phyloP scores from a whole-genome alignment of 1,140 invertebrate species.

The Drosophila obscura region DNA sequence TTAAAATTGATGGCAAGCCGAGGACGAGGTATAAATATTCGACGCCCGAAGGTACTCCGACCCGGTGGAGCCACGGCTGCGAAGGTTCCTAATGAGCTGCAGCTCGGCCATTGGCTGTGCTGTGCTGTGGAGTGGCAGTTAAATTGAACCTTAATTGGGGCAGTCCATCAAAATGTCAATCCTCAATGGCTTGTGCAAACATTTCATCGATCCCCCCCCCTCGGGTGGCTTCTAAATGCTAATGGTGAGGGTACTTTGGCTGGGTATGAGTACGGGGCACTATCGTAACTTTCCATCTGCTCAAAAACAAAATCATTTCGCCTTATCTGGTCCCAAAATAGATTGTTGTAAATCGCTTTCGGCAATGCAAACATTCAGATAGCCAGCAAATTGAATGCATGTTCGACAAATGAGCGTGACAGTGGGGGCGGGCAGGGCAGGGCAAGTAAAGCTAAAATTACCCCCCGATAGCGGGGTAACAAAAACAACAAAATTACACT shows the following conservation, averaged over 20 bases:
- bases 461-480: slow-evolving; percentile 22
- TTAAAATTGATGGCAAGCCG: slow-evolving; percentile 73
- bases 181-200: slow-evolving; percentile 25
- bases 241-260: no score
- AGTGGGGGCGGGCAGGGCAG: background rate
- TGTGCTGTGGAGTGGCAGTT: slow-evolving; percentile 28
- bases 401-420: slow-evolving; percentile 56
- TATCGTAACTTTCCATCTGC: no score
- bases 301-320: no score
- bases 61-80: background rate
- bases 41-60: background rate
- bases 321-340: slow-evolving; percentile 23
- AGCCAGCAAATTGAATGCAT: slow-evolving; percentile 48
- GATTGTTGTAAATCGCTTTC: slow-evolving; percentile 7
- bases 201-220: slow-evolving; percentile 12
- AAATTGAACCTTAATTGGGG: slow-evolving; percentile 49
- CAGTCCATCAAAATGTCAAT: slow-evolving; percentile 46
- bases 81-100: slow-evolving; percentile 10
- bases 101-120: background rate
- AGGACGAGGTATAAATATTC: background rate
- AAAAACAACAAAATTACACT: slow-evolving; percentile 55
- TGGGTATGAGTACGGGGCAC: no score
- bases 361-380: slow-evolving; percentile 45
- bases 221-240: no score
- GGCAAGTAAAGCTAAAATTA: slow-evolving; percentile 8